These are phyloP conservation scores for Euspilapteryx auroguttella DNA, from an alignment of 2,888 invertebrate genomes.

Conservation along the genomic window DNA sequence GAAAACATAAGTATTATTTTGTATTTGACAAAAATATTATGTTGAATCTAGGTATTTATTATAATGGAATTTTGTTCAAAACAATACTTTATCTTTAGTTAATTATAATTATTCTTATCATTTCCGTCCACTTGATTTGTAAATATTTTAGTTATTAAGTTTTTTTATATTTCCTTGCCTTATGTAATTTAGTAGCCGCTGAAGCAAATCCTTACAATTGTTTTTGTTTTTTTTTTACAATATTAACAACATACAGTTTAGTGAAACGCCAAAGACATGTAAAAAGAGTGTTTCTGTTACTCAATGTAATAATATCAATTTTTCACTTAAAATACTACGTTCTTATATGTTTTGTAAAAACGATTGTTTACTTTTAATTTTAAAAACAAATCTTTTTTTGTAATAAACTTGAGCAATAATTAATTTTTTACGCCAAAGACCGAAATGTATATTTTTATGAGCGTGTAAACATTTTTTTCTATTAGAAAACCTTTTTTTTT, in stretches of 20 bases:
- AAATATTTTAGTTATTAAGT: slow-evolving; percentile 17
- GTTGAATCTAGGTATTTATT: too few species aligned
- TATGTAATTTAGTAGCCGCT: slow-evolving; percentile 11
- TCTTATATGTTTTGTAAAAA: too few species aligned
- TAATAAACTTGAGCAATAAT: too few species aligned
- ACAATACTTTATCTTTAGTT: too few species aligned
- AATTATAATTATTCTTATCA: too few species aligned
- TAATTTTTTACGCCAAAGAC: slow-evolving; percentile 11
- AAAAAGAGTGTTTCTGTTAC: too few species aligned
- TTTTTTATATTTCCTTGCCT: slow-evolving; percentile 11
- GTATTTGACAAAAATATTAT: too few species aligned
- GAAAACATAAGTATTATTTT: too few species aligned
- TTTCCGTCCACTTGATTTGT: slow-evolving; percentile 50
- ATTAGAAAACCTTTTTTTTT: too few species aligned
- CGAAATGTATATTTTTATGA: background rate
- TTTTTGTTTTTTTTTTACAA: slow-evolving; percentile 16
- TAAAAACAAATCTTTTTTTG: slow-evolving; percentile 10
- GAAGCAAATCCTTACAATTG: slow-evolving; percentile 7
- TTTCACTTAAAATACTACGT: too few species aligned
- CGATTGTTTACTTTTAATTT: slow-evolving; percentile 11
- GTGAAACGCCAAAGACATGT: slow-evolving; percentile 51
- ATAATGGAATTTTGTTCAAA: too few species aligned
- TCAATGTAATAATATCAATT: too few species aligned
- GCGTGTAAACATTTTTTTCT: background rate
- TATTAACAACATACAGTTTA: slow-evolving; percentile 49